Base-by-base conservation (phyloP, 1,140 invertebrate genomes). In the Aphelenchoides avenae region DNA sequence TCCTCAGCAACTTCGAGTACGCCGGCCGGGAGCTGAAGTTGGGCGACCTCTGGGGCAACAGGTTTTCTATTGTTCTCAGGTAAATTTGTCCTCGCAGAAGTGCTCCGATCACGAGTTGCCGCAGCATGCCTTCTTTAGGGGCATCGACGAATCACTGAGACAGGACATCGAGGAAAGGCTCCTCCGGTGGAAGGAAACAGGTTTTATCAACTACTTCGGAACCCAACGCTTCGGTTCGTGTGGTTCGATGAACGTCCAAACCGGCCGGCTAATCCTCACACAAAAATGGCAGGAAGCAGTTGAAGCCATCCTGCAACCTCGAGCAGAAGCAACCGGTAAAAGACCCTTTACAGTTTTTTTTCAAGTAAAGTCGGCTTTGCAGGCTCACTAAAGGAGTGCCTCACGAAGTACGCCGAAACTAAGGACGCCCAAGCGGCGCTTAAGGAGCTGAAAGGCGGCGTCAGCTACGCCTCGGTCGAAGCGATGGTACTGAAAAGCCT, bases 161-260 rank as follows among this genome's bases (percentile, higher is more conserved):
- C 81, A 86, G 58, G 83, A 84, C 5, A 83, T 94, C 20, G 78
- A 85, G 26, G 64, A 76, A 37, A 81, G 84, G 1, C 80, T 93
- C 65, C 70, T 80, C 20, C 83, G 82, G 24, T 77, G 96, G 0
- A 81, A 83, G 51, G 80, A 84, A 1, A 80, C 82, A 37, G 94
- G 94, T 0, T 98, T 97, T 77, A 86, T 98, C 52, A 99, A 99
- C 81, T 99, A 97, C 79, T 99, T 87, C 81, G 94, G 94, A 0
- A 79, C 93, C 64, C 94, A 98, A 80, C 81, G 94, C 58, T 99
- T 99, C 81, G 94, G 94, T 1, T 87, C 87, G 11, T 84, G 86
- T 41, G 81, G 82, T 24, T 84, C 87, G 44, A 87, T 89, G 13
- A 97, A 93, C 0, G 85, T 89, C 77, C 78, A 83, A 22, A 84